These are phyloP conservation scores for Siderastrea radians DNA, from an alignment of 92 coral and sea anemone genomes.

Conservation along the genomic window DNA sequence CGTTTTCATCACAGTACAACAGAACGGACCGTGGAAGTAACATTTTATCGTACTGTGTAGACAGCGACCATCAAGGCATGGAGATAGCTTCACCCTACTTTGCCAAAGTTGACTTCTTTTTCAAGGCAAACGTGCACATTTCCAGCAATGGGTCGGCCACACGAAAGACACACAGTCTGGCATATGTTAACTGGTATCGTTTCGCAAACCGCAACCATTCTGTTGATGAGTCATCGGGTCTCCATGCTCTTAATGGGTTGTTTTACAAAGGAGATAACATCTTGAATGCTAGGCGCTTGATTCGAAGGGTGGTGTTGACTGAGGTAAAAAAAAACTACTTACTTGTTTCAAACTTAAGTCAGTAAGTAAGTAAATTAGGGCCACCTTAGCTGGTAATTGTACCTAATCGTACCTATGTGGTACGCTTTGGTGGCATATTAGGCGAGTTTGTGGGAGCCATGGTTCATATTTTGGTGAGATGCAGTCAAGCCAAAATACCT, in stretches of 20 bases:
- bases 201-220: slow-evolving; percentile 13
- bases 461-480: no score
- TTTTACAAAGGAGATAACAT: slow-evolving; percentile 30
- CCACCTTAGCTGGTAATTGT: no score
- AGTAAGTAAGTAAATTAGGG: background rate
- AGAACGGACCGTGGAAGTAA: slow-evolving; percentile 47
- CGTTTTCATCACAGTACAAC: slow-evolving; percentile 54
- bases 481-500: no score
- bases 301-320: background rate
- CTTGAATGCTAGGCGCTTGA: background rate
- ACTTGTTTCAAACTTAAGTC: slow-evolving; percentile 5
- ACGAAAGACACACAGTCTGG: slow-evolving; percentile 34
- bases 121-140: slow-evolving; percentile 30
- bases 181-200: slow-evolving; percentile 53
- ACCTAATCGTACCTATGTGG: no score
- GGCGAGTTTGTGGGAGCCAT: no score
- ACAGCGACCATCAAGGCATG: slow-evolving; percentile 27
- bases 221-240: slow-evolving; percentile 10
- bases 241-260: slow-evolving; percentile 6
- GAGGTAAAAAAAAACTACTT: background rate
- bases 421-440: no score
- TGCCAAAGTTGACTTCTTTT: slow-evolving; percentile 46
- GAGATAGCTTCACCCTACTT: slow-evolving; percentile 34
- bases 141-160: background rate
- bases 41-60: slow-evolving; percentile 45